Evolutionary conservation across 2,113 vertebrate genomes (phyloP), one percentile per base, ranked within the genome.

Genomic region (Anser cygnoides): DNA sequence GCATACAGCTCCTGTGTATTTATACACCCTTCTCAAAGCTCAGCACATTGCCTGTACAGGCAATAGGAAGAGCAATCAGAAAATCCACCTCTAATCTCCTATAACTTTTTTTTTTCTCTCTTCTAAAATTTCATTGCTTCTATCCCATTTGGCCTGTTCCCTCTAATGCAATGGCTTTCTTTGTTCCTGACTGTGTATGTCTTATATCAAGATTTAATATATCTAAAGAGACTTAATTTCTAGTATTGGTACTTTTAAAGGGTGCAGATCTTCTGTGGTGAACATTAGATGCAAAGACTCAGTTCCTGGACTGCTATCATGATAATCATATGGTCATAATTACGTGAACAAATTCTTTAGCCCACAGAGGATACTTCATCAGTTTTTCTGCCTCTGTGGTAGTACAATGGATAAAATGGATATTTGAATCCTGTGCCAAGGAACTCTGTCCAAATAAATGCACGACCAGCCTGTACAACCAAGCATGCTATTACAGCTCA

Each of bases 1-100:
- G 22, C 1, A 0, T 54, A 12, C 8, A 54, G 14, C 10, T 33
- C 26, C 8, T 39, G 3, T 6, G 1, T 2, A 29, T 39, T 77
- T 67, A 21, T 4, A 25, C 9, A 49, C 19, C 5, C 10, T n/a
- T 86, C 68, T n/a, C 23, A 31, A 21, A 77, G 58, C 37, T 62
- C 50, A 2, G 5, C 37, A 49, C 16, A 12, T 17, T 6, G 5
- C 5, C 81, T 41, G 22, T 4, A 37, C 22, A 75, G 8, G 2
- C 11, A 79, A 22, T 10, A 26, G 16, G 46, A 74, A 74, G 14
- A 84, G 4, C 9, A 46, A 33, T 13, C 35, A 91, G 61, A 78
- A 75, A 67, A 61, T 29, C 49, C 33, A 9, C 9, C 2, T 67
- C 41, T 55, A 78, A 43, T n/a, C n/a, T 57, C 11, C 28, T 20